A percentile compares a stretch with the other conserved stretches of the same genome.
phyloP scores from a whole-genome alignment of 2,797 vertebrate genomes.

The Esox lucius region DNA sequence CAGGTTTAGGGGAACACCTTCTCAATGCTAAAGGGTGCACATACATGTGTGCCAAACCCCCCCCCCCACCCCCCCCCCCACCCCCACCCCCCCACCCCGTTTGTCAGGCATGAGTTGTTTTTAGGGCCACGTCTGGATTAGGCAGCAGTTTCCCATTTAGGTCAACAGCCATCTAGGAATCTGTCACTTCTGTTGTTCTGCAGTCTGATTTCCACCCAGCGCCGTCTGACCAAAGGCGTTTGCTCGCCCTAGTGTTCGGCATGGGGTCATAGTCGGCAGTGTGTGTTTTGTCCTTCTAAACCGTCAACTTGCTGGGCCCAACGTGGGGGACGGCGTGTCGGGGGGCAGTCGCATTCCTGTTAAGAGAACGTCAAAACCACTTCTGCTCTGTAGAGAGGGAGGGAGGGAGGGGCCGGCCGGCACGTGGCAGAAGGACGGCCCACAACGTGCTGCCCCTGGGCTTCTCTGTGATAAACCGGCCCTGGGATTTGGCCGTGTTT shows the following conservation, averaged over 20 bases:
- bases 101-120: slow-evolving; percentile 52
- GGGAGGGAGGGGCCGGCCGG: neutral
- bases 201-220: no score
- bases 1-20: neutral
- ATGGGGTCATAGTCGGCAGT: no score
- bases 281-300: neutral
- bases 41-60: no score
- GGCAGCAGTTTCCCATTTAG: slow-evolving; percentile 49
- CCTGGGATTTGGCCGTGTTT: no score
- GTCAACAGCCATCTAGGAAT: slow-evolving; percentile 55
- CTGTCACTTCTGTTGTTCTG: slow-evolving; percentile 56
- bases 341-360: no score
- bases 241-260: no score
- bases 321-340: neutral
- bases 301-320: neutral
- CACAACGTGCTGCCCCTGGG: no score
- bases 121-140: slow-evolving; percentile 66
- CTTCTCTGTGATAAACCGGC: no score
- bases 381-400: no score
- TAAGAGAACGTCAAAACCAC: no score
- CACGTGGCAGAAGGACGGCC: neutral
- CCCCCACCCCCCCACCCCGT: neutral
- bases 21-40: slow-evolving; percentile 14
- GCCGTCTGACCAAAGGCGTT: no score
- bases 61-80: neutral